A percentile compares a stretch with the other conserved stretches of the same genome.
Conservation (phyloP, 2,888 invertebrate genomes). For the Exocentrus adspersus region DNA sequence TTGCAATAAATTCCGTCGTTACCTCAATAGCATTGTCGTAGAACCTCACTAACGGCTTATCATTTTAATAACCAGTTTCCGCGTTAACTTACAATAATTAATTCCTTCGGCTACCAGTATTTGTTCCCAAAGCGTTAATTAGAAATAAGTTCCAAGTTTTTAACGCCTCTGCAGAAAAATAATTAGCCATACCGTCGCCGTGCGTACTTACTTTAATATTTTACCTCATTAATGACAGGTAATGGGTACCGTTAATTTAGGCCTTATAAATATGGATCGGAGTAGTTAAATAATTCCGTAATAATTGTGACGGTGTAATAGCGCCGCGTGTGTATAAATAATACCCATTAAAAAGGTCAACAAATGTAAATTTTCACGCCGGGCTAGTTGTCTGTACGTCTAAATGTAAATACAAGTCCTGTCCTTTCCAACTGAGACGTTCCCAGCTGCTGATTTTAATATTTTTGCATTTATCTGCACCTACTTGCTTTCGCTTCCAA, state of each 20-base stretch:
- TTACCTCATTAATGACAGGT: slow-evolving; percentile 8
- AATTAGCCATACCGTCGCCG: not conserved
- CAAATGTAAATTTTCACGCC: slow-evolving; percentile 12
- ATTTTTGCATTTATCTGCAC: not conserved
- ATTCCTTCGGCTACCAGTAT: slow-evolving; percentile 1
- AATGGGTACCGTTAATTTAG: slow-evolving; percentile 29
- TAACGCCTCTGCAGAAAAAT: not conserved
- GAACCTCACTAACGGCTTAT: not conserved
- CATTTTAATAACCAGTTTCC: not conserved
- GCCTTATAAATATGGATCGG: slow-evolving; percentile 40
- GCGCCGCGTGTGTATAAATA: slow-evolving; percentile 1
- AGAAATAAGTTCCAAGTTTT: slow-evolving; percentile 2
- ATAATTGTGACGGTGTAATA: slow-evolving; percentile 2
- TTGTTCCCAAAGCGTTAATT: not conserved
- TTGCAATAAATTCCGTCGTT: too few species aligned
- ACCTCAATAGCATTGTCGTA: too few species aligned
- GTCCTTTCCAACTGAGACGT: not conserved
- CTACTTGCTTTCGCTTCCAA: too few species aligned
- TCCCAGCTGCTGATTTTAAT: not conserved
- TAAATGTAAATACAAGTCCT: not conserved
- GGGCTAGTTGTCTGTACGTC: not conserved
- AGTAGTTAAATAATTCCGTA: slow-evolving; percentile 35
- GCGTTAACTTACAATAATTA: slow-evolving; percentile 1
- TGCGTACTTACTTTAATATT: too few species aligned
- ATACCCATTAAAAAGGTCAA: slow-evolving; percentile 11